These are phyloP conservation scores for Argyra leucocephala DNA, from an alignment of 2,888 invertebrate species.

Conservation along the genomic window DNA sequence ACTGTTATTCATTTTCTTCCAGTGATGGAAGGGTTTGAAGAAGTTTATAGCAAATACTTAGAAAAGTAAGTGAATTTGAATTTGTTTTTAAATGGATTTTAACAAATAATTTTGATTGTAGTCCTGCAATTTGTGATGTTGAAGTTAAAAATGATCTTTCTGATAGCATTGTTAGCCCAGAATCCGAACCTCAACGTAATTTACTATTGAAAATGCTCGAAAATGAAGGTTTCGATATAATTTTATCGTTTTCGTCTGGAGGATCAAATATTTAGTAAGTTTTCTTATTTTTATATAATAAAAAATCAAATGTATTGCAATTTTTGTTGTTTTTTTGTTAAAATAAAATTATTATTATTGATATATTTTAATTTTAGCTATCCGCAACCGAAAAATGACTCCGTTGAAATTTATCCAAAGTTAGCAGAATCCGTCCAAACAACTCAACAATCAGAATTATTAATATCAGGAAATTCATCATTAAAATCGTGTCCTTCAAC, in stretches of 20 bases:
- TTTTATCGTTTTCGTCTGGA: slow-evolving; percentile 67
- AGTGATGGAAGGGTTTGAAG: slow-evolving; percentile 35
- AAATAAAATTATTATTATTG: not conserved
- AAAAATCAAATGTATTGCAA: not conserved
- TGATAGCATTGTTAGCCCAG: slow-evolving; percentile 49
- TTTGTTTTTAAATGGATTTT: not conserved
- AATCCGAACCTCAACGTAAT: slow-evolving; percentile 32
- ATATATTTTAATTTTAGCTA: slow-evolving; percentile 24
- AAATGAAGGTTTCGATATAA: slow-evolving; percentile 58
- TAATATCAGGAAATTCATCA: slow-evolving; percentile 30
- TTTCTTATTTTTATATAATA: not conserved
- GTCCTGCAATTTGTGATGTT: slow-evolving; percentile 39
- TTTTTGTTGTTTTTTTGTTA: not conserved
- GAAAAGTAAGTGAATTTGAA: slow-evolving; percentile 31
- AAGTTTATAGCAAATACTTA: slow-evolving; percentile 31
- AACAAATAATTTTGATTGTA: slow-evolving; percentile 19
- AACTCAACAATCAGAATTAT: slow-evolving; percentile 26
- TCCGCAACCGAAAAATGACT: slow-evolving; percentile 27
- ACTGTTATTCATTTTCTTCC: slow-evolving; percentile 75
- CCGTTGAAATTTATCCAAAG: slow-evolving; percentile 32
- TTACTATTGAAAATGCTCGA: slow-evolving; percentile 56
- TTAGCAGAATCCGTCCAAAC: slow-evolving; percentile 35
- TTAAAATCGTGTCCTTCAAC: slow-evolving; percentile 32
- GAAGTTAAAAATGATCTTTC: slow-evolving; percentile 51
- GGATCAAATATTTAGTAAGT: slow-evolving; percentile 53